These are phyloP conservation scores for Lasius platythorax DNA, from an alignment of 2,888 invertebrate genomes.

Conservation along the genomic window DNA sequence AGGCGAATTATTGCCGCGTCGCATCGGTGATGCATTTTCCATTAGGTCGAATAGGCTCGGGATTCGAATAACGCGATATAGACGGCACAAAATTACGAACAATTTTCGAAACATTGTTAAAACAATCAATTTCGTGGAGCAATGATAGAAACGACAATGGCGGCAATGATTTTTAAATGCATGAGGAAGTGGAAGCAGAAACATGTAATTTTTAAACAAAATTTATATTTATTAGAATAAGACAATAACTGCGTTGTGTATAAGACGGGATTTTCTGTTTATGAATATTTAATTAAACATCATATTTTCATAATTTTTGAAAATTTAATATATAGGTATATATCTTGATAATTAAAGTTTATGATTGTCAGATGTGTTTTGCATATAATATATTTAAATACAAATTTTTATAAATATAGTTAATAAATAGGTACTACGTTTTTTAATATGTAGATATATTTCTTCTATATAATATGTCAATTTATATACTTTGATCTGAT, in stretches of 20 bases:
- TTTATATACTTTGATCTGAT: background rate
- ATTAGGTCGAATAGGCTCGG: slow-evolving; percentile 37
- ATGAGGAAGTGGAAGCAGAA: background rate
- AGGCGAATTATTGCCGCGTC: slow-evolving; percentile 50
- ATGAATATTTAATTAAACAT: background rate
- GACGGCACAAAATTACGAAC: slow-evolving; percentile 34
- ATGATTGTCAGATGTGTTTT: background rate
- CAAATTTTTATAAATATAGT: background rate
- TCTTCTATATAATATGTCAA: background rate
- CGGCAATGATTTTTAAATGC: background rate
- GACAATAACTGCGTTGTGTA: background rate
- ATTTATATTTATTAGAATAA: background rate
- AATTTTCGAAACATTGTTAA: slow-evolving; percentile 46
- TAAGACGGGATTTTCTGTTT: background rate
- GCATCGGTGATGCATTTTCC: slow-evolving; percentile 47
- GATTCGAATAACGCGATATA: slow-evolving; percentile 20
- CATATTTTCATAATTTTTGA: background rate
- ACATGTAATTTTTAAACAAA: background rate
- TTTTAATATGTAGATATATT: background rate
- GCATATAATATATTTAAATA: background rate
- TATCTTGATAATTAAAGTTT: background rate
- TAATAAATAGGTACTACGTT: background rate
- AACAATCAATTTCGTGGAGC: slow-evolving; percentile 29
- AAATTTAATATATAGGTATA: background rate
- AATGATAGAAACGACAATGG: background rate